Percentiles rank a stretch among this genome's conserved stretches.
These are phyloP conservation scores for Delphinus delphis DNA, from an alignment of 2,113 vertebrate species.

Conservation along the genomic window DNA sequence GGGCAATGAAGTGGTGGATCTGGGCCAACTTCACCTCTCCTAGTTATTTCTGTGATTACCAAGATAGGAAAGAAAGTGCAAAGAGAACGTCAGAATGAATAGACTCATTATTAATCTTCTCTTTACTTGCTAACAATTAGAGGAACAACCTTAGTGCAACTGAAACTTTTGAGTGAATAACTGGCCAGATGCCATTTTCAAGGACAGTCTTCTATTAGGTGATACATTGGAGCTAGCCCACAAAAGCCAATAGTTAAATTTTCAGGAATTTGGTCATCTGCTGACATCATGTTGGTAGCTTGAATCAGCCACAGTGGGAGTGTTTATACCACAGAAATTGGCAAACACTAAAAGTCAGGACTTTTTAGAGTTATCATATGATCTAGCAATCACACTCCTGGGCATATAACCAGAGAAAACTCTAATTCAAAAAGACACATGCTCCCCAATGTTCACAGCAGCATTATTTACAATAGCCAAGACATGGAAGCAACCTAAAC, in stretches of 20 bases:
- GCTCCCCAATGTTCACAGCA: background rate
- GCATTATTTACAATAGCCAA: background rate
- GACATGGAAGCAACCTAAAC: background rate
- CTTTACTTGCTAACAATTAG: background rate
- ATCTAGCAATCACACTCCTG: background rate
- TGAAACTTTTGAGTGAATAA: slow-evolving; percentile 4
- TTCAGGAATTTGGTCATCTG: background rate
- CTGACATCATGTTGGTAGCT: background rate
- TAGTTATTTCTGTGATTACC: slow-evolving; percentile 20
- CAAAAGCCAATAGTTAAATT: background rate
- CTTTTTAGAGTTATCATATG: background rate
- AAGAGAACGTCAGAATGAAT: slow-evolving; percentile 15
- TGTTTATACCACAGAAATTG: background rate
- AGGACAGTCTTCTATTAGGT: background rate
- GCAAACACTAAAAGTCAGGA: background rate
- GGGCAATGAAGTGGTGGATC: background rate
- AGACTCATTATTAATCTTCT: background rate
- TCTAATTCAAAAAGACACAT: background rate
- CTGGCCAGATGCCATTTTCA: background rate
- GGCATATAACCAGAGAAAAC: background rate
- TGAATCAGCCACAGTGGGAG: background rate
- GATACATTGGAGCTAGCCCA: background rate
- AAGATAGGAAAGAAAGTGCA: slow-evolving; percentile 27
- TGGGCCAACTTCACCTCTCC: background rate
- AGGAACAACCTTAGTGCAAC: background rate